These are phyloP conservation scores for Thymelicus acteon DNA, from an alignment of 2,888 invertebrate species.

Conservation along the genomic window DNA sequence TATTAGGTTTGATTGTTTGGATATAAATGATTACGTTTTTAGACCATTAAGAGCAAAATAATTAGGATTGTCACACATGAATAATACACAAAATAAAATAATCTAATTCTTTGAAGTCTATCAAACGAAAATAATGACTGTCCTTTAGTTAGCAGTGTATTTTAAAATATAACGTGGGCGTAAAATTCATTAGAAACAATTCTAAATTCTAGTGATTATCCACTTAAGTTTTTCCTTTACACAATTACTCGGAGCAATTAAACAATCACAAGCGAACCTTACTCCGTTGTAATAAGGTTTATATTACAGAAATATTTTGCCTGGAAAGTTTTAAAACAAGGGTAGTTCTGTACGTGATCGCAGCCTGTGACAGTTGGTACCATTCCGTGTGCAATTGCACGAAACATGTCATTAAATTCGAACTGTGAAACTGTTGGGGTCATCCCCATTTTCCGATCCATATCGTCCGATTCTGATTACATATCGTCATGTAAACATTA, in stretches of 20 bases:
- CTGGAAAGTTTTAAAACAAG: slow-evolving; percentile 48
- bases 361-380: slow-evolving; percentile 54
- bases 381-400: slow-evolving; percentile 53
- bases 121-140: too few species aligned
- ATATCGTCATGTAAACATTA: too few species aligned
- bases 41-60: too few species aligned
- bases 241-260: slow-evolving; percentile 11
- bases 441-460: slow-evolving; percentile 43
- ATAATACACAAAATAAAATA: too few species aligned
- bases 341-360: slow-evolving; percentile 52
- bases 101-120: too few species aligned
- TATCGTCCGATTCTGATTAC: too few species aligned
- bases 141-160: too few species aligned
- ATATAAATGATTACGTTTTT: too few species aligned
- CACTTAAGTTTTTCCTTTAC: slow-evolving; percentile 10
- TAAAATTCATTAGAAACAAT: slow-evolving; percentile 12
- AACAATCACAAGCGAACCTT: not conserved
- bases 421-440: slow-evolving; percentile 49
- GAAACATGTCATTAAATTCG: slow-evolving; percentile 54
- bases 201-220: slow-evolving; percentile 1
- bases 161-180: not conserved
- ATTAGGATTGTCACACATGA: too few species aligned
- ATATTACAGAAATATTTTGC: slow-evolving; percentile 8
- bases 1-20: too few species aligned
- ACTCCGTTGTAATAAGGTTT: not conserved